Conservation (phyloP, 2,888 invertebrate genomes). For the Pristionchus japonicus region DNA sequence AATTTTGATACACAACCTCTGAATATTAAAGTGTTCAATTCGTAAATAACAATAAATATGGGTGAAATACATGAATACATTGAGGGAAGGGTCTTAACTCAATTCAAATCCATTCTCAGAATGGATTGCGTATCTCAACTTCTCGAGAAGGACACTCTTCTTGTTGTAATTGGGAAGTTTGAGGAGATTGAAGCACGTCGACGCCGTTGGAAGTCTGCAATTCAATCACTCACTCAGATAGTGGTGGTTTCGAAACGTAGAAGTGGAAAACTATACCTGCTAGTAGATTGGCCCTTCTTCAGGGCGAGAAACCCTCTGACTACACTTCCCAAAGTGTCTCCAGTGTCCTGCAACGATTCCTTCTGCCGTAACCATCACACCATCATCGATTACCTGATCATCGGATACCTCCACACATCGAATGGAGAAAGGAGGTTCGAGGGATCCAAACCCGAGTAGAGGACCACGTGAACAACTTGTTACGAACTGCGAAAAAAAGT, state of each 20-base stretch:
- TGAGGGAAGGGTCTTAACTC: conserved; percentile 49
- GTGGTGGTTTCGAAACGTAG: neutral
- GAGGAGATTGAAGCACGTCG: conserved; percentile 97
- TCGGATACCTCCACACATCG: conserved; percentile 99
- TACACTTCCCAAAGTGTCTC: conserved; percentile 87
- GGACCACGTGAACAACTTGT: conserved; percentile 98
- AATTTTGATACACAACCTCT: conserved; percentile 2
- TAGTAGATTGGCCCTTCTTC: conserved; percentile 90
- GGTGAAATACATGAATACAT: neutral
- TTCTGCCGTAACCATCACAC: neutral
- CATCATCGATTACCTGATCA: conserved; percentile 80
- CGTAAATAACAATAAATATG: conserved; percentile 21
- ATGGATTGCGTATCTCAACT: conserved; percentile 94
- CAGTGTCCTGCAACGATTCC: conserved; percentile 77
- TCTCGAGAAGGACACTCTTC: conserved; percentile 92
- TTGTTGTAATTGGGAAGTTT: conserved; percentile 98
- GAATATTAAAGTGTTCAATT: neutral
- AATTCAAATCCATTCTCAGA: conserved; percentile 99
- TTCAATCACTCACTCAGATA: too few relatives aligned
- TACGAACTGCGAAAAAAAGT: too few relatives aligned
- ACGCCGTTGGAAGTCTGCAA: conserved; percentile 89
- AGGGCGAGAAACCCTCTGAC: conserved; percentile 98
- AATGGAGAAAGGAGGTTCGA: conserved; percentile 95
- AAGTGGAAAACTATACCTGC: conserved; percentile 49
- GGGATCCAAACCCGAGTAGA: conserved; percentile 93